These are phyloP conservation scores for Brachyrhaphis roseni DNA, from an alignment of 2,797 vertebrate genomes.

Conservation along the genomic window DNA sequence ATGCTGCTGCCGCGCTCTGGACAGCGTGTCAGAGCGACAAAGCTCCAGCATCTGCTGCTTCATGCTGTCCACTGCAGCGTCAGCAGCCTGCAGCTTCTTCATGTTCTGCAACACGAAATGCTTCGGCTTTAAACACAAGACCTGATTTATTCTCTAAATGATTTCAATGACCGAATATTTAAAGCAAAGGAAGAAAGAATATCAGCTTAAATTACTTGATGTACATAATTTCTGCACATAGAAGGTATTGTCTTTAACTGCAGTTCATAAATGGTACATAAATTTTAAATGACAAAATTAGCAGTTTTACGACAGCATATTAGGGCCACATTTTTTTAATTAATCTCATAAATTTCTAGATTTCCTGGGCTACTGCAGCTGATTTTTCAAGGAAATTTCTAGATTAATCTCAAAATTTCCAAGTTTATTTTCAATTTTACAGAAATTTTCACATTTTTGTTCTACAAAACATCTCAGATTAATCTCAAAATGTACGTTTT, in stretches of 20 bases:
- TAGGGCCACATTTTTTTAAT: no score
- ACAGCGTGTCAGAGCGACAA: constrained; percentile 88
- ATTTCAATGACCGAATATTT: neutral
- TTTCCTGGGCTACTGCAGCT: no score
- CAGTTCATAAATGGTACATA: neutral
- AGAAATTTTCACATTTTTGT: no score
- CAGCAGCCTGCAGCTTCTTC: constrained; percentile 87
- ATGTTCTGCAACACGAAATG: constrained; percentile 75
- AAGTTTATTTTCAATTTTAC: no score
- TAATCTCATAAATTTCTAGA: no score
- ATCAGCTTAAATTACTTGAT: no score
- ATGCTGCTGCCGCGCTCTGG: constrained; percentile 87
- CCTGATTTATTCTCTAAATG: neutral
- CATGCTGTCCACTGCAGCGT: constrained; percentile 90
- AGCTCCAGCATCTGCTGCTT: constrained; percentile 93
- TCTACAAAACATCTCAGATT: no score
- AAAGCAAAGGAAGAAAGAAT: neutral
- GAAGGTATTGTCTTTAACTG: neutral
- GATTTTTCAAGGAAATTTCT: no score
- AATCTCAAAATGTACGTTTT: no score
- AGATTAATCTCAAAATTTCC: no score
- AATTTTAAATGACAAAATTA: neutral
- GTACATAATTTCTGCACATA: neutral
- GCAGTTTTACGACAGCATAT: no score
- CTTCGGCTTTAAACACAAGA: neutral